phyloP scores from a whole-genome alignment of 1,140 invertebrate species.

The Gonatopus flavifemur region DNA sequence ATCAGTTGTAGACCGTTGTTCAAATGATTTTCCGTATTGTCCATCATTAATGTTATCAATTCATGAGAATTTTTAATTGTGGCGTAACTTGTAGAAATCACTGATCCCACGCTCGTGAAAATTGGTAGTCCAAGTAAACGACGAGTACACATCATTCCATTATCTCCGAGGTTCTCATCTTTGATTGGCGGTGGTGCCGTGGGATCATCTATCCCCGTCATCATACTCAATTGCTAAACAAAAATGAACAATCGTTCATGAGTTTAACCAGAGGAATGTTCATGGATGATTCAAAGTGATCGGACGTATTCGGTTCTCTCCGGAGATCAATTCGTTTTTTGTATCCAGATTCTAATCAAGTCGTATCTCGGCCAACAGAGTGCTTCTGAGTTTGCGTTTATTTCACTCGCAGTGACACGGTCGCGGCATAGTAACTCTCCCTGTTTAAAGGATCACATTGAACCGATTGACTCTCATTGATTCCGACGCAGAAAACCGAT shows the following conservation, averaged over 20 bases:
- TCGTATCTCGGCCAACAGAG: too few species aligned
- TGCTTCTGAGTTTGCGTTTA: too few species aligned
- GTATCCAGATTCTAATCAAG: too few species aligned
- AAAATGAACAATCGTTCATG: slow-evolving; percentile 5
- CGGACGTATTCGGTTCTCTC: too few species aligned
- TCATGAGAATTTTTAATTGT: slow-evolving; percentile 34
- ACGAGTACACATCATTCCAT: slow-evolving; percentile 20
- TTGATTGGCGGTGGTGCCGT: neutral
- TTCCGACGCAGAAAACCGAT: too few species aligned
- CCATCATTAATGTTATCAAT: slow-evolving; percentile 28
- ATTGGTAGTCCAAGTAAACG: slow-evolving; percentile 30
- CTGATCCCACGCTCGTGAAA: slow-evolving; percentile 24
- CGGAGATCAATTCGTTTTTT: too few species aligned
- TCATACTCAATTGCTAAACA: slow-evolving; percentile 39
- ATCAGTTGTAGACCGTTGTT: slow-evolving; percentile 32
- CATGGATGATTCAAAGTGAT: too few species aligned
- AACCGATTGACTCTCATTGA: too few species aligned
- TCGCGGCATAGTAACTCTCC: too few species aligned
- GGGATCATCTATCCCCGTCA: slow-evolving; percentile 32
- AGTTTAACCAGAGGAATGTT: too few species aligned
- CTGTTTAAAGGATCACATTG: too few species aligned
- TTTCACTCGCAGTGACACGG: too few species aligned
- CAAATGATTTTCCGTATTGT: slow-evolving; percentile 30
- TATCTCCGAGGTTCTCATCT: neutral
- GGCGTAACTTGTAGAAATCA: slow-evolving; percentile 30